A percentile compares a stretch with the other conserved stretches of the same genome.
Conservation (phyloP, 2,888 invertebrate species). For the Agonopterix arenella region DNA sequence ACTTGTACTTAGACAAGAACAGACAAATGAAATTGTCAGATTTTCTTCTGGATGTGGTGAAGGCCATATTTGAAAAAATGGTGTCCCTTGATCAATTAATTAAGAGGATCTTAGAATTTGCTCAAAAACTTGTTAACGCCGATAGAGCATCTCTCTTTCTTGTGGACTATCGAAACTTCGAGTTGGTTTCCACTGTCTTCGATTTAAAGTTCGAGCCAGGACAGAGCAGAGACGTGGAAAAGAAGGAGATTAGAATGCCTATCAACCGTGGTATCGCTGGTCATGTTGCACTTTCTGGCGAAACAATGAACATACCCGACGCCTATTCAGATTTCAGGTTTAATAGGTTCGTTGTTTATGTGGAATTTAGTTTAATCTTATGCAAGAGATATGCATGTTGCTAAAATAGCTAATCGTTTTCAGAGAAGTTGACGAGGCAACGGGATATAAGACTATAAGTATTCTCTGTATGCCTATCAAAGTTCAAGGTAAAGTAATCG, state of each 20-base stretch:
- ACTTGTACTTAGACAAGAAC: conserved; percentile 81
- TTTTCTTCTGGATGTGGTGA: conserved; percentile 87
- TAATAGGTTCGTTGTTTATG: conserved; percentile 63
- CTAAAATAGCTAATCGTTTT: conserved; percentile 6
- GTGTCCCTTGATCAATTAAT: conserved; percentile 89
- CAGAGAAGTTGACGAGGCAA: conserved; percentile 80
- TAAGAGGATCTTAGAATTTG: conserved; percentile 89
- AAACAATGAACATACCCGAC: conserved; percentile 88
- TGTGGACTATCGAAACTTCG: conserved; percentile 83
- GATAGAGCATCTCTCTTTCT: conserved; percentile 90
- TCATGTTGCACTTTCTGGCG: conserved; percentile 87
- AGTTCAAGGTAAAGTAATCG: conserved; percentile 85
- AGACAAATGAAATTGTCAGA: conserved; percentile 85
- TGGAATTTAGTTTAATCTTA: background rate
- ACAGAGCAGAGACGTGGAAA: conserved; percentile 37
- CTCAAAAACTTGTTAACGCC: conserved; percentile 87
- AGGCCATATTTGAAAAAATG: conserved; percentile 92
- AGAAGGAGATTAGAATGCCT: conserved; percentile 81
- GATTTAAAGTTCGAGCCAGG: conserved; percentile 73
- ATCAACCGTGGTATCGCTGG: conserved; percentile 89
- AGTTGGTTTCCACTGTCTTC: conserved; percentile 89
- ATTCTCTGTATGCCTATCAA: conserved; percentile 93
- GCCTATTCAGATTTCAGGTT: conserved; percentile 88
- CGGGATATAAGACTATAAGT: conserved; percentile 82
- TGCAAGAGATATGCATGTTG: too few species aligned